Percentiles rank a stretch among this genome's conserved stretches.
Evolutionary conservation across 2,113 vertebrate species (phyloP).

Genomic region (Scytalopus superciliaris): DNA sequence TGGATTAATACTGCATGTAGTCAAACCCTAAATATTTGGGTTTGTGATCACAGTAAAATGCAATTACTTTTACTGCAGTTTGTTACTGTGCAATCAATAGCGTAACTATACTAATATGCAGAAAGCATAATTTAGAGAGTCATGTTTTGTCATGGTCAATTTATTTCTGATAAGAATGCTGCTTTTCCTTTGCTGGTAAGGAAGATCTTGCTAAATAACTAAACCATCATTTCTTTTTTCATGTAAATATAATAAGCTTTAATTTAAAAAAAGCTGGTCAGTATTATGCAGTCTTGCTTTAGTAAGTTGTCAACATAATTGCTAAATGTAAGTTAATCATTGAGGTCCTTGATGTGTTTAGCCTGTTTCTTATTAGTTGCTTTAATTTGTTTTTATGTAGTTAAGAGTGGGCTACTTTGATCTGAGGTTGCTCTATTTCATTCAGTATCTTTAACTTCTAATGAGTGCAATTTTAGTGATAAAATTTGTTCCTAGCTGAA

Average conservation of each 20-base stretch:
- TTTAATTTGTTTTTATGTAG: conserved; percentile 41
- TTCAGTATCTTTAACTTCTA: conserved; percentile 25
- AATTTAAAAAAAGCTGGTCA: neutral
- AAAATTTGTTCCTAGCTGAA: conserved; percentile 2
- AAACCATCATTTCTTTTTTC: neutral
- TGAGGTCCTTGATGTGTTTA: conserved; percentile 29
- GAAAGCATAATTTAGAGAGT: neutral
- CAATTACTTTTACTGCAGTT: conserved; percentile 53
- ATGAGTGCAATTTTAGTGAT: neutral
- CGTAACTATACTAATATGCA: neutral
- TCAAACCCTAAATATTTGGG: conserved; percentile 62
- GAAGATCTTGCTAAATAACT: neutral
- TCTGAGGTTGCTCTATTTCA: conserved; percentile 37
- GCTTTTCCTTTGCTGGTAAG: neutral
- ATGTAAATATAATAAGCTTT: neutral
- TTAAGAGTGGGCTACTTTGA: conserved; percentile 26
- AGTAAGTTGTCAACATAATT: conserved; percentile 44
- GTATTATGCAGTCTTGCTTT: neutral
- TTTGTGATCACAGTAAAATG: conserved; percentile 55
- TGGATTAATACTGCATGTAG: conserved; percentile 51
- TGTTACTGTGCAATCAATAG: conserved; percentile 36
- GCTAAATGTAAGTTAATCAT: neutral
- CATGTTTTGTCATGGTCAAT: neutral
- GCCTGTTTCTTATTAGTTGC: conserved; percentile 20
- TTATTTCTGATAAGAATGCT: neutral